phyloP scores from a whole-genome alignment of 2,888 invertebrate species.

The Cyaniris semiargus region DNA sequence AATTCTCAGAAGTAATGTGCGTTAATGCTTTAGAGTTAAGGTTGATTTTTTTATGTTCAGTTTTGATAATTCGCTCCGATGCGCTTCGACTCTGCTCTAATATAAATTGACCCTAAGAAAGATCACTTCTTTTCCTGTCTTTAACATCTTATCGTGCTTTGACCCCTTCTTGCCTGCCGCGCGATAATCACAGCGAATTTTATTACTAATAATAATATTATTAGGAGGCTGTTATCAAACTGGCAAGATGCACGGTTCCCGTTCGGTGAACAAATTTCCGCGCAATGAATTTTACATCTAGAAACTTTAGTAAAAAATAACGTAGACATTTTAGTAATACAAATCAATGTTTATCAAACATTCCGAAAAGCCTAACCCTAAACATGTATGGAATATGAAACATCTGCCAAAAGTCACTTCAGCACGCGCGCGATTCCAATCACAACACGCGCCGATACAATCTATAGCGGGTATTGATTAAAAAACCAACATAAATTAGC shows the following conservation, averaged over 20 bases:
- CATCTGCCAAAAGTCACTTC: not conserved
- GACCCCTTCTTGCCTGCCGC: too few species aligned
- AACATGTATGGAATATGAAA: not conserved
- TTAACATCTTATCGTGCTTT: too few species aligned
- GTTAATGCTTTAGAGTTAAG: too few species aligned
- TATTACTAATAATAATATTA: too few species aligned
- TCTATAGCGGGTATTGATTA: slow-evolving; percentile 77
- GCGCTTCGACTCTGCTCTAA: too few species aligned
- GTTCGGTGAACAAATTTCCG: not conserved
- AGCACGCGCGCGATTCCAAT: slow-evolving; percentile 13
- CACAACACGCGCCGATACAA: slow-evolving; percentile 53
- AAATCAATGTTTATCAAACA: not conserved
- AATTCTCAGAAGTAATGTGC: too few species aligned
- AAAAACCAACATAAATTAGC: slow-evolving; percentile 81
- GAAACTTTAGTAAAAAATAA: not conserved
- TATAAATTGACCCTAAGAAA: too few species aligned
- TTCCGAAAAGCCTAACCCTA: not conserved
- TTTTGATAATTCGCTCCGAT: too few species aligned
- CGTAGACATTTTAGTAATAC: not conserved
- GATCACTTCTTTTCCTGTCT: too few species aligned
- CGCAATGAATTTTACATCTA: not conserved
- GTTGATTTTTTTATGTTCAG: too few species aligned
- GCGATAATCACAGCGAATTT: too few species aligned
- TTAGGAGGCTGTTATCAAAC: too few species aligned
- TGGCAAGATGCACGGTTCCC: not conserved